These are phyloP conservation scores for Trachops cirrhosus DNA, from an alignment of 2,797 vertebrate genomes.

Conservation along the genomic window DNA sequence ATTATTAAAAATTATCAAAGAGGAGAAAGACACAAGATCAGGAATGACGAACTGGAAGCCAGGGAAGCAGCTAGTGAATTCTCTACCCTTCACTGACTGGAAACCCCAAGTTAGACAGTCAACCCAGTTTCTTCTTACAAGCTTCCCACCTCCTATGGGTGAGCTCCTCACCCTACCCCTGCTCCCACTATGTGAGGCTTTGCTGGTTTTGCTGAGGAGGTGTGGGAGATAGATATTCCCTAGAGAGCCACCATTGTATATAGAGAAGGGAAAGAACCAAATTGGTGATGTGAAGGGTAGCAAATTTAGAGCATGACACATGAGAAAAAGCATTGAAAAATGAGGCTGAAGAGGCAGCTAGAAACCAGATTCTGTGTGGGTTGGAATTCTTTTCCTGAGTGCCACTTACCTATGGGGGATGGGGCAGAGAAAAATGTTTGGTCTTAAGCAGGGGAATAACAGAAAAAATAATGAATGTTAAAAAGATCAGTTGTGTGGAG, in stretches of 20 bases:
- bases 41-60: too few species aligned
- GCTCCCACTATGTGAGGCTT: neutral
- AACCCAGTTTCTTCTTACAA: neutral
- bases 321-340: neutral
- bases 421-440: neutral
- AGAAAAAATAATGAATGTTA: neutral
- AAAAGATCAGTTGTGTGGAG: neutral
- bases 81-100: neutral
- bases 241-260: neutral
- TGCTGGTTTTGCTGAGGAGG: neutral
- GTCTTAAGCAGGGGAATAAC: neutral
- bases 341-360: neutral
- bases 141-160: neutral
- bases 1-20: neutral
- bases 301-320: neutral
- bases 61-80: too few species aligned
- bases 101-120: neutral
- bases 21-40: neutral
- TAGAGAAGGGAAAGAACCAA: neutral
- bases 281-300: neutral
- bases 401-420: neutral
- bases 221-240: neutral
- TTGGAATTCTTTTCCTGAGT: neutral
- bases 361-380: neutral
- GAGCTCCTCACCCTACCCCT: fast-evolving